These are phyloP conservation scores for Cybosia mesomella DNA, from an alignment of 2,888 invertebrate species.

Conservation along the genomic window DNA sequence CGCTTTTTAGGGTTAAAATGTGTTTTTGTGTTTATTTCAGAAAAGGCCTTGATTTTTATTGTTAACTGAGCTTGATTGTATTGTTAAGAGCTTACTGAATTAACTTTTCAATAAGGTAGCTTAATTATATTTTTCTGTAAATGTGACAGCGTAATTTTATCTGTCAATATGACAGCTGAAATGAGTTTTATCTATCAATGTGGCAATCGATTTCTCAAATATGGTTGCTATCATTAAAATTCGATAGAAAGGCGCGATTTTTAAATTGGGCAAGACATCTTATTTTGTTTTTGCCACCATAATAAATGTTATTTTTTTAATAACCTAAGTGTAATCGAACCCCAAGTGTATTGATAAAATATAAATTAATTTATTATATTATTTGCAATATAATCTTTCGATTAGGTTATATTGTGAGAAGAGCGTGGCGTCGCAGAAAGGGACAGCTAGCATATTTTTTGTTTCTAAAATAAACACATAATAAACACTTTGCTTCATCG, in stretches of 20 bases:
- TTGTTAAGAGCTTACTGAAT: not conserved
- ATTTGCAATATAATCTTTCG: not conserved
- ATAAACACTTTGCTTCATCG: conserved; percentile 44
- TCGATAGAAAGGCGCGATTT: too few relatives aligned
- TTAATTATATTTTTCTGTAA: not conserved
- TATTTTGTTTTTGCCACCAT: not conserved
- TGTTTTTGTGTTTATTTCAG: conserved; percentile 46
- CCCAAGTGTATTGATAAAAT: conserved; percentile 4
- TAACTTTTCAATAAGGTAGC: not conserved
- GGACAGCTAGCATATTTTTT: not conserved
- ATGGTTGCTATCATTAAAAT: too few relatives aligned
- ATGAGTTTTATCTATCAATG: not conserved
- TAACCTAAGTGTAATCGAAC: not conserved
- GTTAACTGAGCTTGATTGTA: not conserved
- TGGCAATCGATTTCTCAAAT: too few relatives aligned
- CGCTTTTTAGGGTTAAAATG: conserved; percentile 64
- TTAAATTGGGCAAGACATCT: too few relatives aligned
- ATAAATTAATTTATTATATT: conserved; percentile 7
- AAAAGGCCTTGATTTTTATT: conserved; percentile 6
- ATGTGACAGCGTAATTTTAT: not conserved
- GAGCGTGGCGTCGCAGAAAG: not conserved
- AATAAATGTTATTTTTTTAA: not conserved
- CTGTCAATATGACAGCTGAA: not conserved
- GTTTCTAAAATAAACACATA: conserved; percentile 43
- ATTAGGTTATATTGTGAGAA: not conserved